Conservation (phyloP, 2,888 invertebrate genomes). For the Aquatica leii region DNA sequence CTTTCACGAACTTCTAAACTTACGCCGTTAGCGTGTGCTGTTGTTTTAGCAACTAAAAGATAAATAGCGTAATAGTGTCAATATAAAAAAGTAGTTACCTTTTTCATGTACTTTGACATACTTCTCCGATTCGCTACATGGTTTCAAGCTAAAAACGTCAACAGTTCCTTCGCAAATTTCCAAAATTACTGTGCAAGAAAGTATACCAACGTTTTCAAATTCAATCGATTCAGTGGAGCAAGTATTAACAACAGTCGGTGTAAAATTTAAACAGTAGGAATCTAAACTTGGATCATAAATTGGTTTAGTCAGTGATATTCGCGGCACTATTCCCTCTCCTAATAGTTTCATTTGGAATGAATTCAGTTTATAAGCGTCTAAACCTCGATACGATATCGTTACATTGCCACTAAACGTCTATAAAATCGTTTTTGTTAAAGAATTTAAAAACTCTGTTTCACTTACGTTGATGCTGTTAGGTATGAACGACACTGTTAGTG, state of each 20-base stretch:
- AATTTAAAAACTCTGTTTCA: too few relatives aligned
- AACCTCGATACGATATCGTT: too few relatives aligned
- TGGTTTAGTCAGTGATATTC: slow-evolving; percentile 57
- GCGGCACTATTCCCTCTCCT: slow-evolving; percentile 61
- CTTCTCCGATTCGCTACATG: slow-evolving; percentile 17
- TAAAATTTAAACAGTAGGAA: slow-evolving; percentile 51
- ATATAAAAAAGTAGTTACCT: slow-evolving; percentile 1
- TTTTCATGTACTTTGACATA: slow-evolving; percentile 21
- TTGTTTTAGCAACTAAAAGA: slow-evolving; percentile 27
- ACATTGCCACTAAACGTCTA: too few relatives aligned
- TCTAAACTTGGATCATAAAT: slow-evolving; percentile 39
- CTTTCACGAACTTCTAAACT: slow-evolving; percentile 49
- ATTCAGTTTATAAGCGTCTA: slow-evolving; percentile 17
- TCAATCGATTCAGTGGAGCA: slow-evolving; percentile 42
- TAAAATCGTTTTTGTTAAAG: too few relatives aligned
- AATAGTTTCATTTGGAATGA: slow-evolving; percentile 51
- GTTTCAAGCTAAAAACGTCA: slow-evolving; percentile 35
- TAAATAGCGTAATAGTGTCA: background rate
- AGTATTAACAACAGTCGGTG: slow-evolving; percentile 53
- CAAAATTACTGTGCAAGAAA: slow-evolving; percentile 57
- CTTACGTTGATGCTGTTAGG: slow-evolving; percentile 59
- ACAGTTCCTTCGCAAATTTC: slow-evolving; percentile 52
- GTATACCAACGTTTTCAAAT: slow-evolving; percentile 58
- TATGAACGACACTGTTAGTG: slow-evolving; percentile 56
- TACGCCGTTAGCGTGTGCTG: slow-evolving; percentile 45